Evolutionary conservation across 1,140 invertebrate genomes (phyloP), one percentile per base, ranked within the genome.

Genomic region (Nilaparvata lugens): DNA sequence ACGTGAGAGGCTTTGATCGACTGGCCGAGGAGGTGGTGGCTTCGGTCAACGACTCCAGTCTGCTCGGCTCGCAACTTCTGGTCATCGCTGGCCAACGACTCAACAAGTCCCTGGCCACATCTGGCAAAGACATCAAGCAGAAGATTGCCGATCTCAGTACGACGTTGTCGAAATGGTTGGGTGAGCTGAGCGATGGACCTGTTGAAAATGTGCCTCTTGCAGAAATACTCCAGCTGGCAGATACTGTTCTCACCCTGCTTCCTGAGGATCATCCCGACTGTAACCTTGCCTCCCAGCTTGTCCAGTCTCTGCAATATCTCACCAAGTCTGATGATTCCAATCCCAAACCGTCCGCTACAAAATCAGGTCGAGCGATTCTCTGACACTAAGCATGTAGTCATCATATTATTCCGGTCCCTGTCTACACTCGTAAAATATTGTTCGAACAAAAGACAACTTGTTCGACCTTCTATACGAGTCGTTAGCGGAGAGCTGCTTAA

Each of bases 1-100:
- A 91, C 70, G 78, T 80, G 1, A 81, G 81, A 69, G 88, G 88
- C 42, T 85, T 86, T 67, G 90, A 94, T 79, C 78, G 76, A 35
- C 70, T 89, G 31, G 91, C 87, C 21, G 81, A 88, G 71, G 85
- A 88, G 72, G 83, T 91, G 65, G 68, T 87, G 38, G 69, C 78
- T 9, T 75, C 83, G 38, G 81, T 91, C 2, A 81, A 78, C 62
- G 81, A 89, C 62, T 77, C 76, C 42, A 78, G 81, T 66, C 72
- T 77, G 21, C 72, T 93, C 45, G 85, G 85, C 13, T 72, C 76
- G 16, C 77, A 83, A 67, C 73, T 93, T 42, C 71, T 92, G 1
- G 76, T 81, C 5, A 79, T 92, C 40, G 84, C 81, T 25, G 89
- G 86, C n/a, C 79, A 83, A 67, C 74, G 89, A 64, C 69, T 90